phyloP scores from a whole-genome alignment of 2,888 invertebrate genomes.

The Orthonevra nobilis region DNA sequence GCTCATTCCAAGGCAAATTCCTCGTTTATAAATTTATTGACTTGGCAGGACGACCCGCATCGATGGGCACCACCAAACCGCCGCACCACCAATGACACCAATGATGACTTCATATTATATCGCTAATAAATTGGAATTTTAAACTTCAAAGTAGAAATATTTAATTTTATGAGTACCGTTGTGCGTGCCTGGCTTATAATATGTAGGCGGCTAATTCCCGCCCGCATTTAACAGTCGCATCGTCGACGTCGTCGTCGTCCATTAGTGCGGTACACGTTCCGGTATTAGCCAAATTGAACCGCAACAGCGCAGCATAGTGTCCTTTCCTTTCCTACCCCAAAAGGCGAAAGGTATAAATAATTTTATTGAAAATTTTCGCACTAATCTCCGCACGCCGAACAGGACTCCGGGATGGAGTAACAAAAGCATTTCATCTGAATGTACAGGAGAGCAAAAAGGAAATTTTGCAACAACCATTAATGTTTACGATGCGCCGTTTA shows the following conservation, averaged over 20 bases:
- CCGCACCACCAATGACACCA: constrained; percentile 1
- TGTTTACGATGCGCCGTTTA: constrained; percentile 69
- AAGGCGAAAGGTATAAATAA: constrained; percentile 58
- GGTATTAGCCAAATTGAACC: constrained; percentile 66
- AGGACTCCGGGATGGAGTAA: neutral
- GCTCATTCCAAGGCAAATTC: constrained; percentile 51
- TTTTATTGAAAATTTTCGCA: constrained; percentile 70
- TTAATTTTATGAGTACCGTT: constrained; percentile 65
- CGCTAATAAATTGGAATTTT: constrained; percentile 67
- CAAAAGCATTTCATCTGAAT: neutral
- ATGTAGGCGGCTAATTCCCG: constrained; percentile 31
- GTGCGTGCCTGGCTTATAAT: constrained; percentile 68
- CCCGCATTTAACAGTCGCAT: constrained; percentile 4
- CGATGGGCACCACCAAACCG: neutral
- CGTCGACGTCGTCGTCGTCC: constrained; percentile 26
- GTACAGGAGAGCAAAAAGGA: too few species aligned
- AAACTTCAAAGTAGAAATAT: constrained; percentile 68
- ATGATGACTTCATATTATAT: constrained; percentile 45
- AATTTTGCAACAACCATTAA: constrained; percentile 69
- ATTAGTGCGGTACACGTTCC: constrained; percentile 65
- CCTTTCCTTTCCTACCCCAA: too few species aligned
- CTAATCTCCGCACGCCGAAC: constrained; percentile 60
- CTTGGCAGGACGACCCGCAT: neutral
- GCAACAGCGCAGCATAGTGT: constrained; percentile 26
- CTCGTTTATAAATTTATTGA: constrained; percentile 63